Evolutionary conservation across 2,113 vertebrate genomes (phyloP).

Genomic region (Cygnus buccinator): DNA sequence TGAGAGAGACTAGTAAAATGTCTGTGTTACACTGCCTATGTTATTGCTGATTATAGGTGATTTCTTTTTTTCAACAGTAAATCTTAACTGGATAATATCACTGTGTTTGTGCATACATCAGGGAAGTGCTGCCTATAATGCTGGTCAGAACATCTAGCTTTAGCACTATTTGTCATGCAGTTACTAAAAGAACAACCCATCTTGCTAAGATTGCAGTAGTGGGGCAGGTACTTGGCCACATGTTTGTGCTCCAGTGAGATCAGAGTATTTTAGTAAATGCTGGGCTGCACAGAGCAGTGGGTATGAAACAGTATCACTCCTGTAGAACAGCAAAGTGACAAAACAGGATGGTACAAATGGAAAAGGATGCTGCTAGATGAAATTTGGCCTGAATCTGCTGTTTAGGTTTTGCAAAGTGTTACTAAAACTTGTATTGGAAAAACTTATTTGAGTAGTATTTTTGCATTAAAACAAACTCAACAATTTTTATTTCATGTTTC

Average conservation of each 20-base stretch:
- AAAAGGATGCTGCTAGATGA: not conserved
- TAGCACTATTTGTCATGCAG: not conserved
- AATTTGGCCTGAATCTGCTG: not conserved
- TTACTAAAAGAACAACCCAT: not conserved
- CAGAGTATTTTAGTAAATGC: not conserved
- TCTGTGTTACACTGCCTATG: not conserved
- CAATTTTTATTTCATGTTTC: not conserved
- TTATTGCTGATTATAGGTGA: not conserved
- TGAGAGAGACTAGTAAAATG: not conserved
- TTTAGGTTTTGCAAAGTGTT: not conserved
- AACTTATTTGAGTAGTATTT: not conserved
- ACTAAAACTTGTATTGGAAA: not conserved
- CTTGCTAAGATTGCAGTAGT: not conserved
- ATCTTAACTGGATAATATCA: not conserved
- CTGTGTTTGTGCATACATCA: not conserved
- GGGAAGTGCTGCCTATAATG: not conserved
- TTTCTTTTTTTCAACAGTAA: not conserved
- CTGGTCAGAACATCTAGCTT: not conserved
- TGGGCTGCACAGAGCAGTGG: not conserved
- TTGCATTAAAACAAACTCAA: not conserved
- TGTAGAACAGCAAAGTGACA: not conserved
- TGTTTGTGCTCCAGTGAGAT: not conserved
- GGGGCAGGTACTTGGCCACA: not conserved
- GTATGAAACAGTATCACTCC: not conserved
- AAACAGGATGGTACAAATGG: not conserved